phyloP scores from a whole-genome alignment of 2,888 invertebrate genomes.

The Strigamia transsilvanica region DNA sequence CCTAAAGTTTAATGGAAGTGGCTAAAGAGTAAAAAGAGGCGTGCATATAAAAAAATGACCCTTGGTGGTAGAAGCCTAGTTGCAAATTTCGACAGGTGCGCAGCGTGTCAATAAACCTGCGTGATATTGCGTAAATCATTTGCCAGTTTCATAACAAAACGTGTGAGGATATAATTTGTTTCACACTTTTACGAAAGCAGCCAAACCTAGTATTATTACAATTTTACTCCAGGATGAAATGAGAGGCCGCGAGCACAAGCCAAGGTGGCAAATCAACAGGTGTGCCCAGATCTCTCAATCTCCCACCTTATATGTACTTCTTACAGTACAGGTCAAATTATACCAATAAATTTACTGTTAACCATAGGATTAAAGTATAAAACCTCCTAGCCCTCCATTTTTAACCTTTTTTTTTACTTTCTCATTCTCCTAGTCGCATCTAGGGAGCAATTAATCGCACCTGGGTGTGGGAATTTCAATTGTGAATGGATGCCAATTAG shows the following conservation, averaged over 20 bases:
- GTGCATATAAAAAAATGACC: constrained; percentile 1
- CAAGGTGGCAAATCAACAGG: constrained; percentile 48
- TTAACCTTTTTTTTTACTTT: background rate
- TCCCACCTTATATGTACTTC: constrained; percentile 23
- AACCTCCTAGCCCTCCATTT: background rate
- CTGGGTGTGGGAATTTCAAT: constrained; percentile 40
- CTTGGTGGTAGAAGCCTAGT: background rate
- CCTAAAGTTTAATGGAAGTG: background rate
- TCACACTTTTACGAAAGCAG: background rate
- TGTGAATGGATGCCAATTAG: too few relatives aligned
- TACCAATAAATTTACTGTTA: constrained; percentile 35
- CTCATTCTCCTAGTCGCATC: background rate
- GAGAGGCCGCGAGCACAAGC: constrained; percentile 12
- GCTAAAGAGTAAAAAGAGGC: background rate
- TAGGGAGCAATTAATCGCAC: background rate
- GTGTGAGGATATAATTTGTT: constrained; percentile 46
- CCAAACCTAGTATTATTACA: constrained; percentile 30
- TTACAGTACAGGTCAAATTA: constrained; percentile 17
- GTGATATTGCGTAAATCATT: constrained; percentile 41
- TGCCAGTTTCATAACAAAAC: background rate
- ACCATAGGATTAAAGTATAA: background rate
- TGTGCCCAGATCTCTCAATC: constrained; percentile 48
- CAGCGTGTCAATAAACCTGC: constrained; percentile 37
- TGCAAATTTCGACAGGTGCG: constrained; percentile 1
- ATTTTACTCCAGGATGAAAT: constrained; percentile 40